These are phyloP conservation scores for Lutraria rhynchaena DNA, from an alignment of 1,140 invertebrate genomes.

Conservation along the genomic window DNA sequence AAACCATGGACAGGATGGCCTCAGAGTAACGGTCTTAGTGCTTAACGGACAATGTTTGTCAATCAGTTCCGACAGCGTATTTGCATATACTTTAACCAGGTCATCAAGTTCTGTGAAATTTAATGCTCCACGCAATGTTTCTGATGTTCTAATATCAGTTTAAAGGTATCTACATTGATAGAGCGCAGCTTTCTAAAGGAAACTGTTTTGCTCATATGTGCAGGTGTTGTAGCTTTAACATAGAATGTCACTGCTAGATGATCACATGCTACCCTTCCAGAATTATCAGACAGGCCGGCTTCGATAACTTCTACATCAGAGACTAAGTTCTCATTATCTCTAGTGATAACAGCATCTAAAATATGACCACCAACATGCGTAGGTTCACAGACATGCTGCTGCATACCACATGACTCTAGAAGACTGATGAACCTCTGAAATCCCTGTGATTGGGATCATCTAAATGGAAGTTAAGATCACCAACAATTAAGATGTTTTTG, in stretches of 20 bases:
- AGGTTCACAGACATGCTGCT: constrained; percentile 40
- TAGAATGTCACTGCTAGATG: constrained; percentile 25
- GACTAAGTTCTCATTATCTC: constrained; percentile 28
- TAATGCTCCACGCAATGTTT: not conserved
- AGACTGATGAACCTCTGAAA: not conserved
- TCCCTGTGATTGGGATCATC: no score
- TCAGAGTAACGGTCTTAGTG: no score
- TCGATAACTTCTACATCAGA: constrained; percentile 3
- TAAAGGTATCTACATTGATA: constrained; percentile 1
- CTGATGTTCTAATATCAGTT: constrained; percentile 6
- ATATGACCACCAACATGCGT: constrained; percentile 34
- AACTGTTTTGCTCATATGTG: constrained; percentile 24
- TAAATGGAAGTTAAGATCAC: constrained; percentile 2
- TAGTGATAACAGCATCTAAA: constrained; percentile 47
- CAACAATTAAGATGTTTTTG: constrained; percentile 10
- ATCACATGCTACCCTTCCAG: constrained; percentile 7
- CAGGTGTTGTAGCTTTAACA: constrained; percentile 4
- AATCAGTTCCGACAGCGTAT: no score
- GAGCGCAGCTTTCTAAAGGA: no score
- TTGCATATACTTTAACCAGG: not conserved
- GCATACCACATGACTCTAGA: constrained; percentile 34
- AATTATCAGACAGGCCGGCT: constrained; percentile 3
- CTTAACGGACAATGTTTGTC: no score
- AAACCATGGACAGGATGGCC: no score
- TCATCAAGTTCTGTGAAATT: no score